Evolutionary conservation across 2,113 vertebrate species (phyloP).

Genomic region (Pollachius pollachius): DNA sequence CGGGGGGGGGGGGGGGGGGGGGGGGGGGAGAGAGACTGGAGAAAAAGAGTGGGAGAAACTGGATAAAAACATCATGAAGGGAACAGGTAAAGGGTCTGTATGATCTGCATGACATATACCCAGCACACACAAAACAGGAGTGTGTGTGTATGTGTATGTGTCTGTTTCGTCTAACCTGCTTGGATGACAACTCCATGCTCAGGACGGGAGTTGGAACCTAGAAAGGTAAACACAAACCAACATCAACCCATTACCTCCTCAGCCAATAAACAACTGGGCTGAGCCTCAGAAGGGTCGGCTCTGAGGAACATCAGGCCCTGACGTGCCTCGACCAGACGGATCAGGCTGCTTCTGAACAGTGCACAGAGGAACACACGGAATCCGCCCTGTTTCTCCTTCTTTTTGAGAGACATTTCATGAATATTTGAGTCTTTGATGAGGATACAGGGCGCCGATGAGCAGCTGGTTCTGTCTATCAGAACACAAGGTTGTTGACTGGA

Average conservation of each 20-base stretch:
- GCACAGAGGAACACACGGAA: too few species aligned
- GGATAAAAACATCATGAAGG: background rate
- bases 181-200: conserved; percentile 89
- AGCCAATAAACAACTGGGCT: background rate
- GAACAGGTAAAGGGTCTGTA: background rate
- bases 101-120: conserved; percentile 17
- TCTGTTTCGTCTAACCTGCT: conserved; percentile 79
- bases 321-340: too few species aligned
- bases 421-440: conserved; percentile 19
- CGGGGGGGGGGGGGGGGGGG: conserved; percentile 12
- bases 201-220: conserved; percentile 79
- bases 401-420: background rate
- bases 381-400: background rate
- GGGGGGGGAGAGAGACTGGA: conserved; percentile 13
- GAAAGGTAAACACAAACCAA: conserved; percentile 24
- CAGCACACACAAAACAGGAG: conserved; percentile 11
- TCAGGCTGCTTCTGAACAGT: too few species aligned
- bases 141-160: background rate
- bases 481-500: background rate
- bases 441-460: conserved; percentile 3
- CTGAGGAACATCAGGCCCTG: too few species aligned
- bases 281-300: too few species aligned
- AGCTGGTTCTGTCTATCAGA: background rate
- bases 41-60: background rate
- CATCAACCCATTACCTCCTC: background rate